phyloP scores from a whole-genome alignment of 2,888 invertebrate genomes.

The Nebria brevicollis region DNA sequence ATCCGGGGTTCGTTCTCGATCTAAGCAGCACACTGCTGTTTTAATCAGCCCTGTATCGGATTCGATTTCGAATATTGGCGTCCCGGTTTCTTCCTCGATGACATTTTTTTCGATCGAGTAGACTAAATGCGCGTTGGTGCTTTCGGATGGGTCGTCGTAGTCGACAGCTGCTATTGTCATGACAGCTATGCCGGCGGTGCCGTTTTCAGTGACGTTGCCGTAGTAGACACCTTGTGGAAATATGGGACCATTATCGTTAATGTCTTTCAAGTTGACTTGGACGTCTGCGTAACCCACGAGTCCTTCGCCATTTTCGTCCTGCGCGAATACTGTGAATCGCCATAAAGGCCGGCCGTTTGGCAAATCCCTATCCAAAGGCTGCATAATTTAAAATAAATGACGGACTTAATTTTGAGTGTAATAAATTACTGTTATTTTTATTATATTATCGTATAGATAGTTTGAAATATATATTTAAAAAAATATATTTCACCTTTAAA shows the following conservation, averaged over 20 bases:
- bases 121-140: constrained; percentile 92
- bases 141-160: constrained; percentile 95
- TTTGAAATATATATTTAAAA: background rate
- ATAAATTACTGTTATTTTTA: background rate
- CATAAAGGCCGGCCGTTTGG: constrained; percentile 96
- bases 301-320: constrained; percentile 95
- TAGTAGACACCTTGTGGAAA: constrained; percentile 95
- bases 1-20: constrained; percentile 95
- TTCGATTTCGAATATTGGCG: constrained; percentile 96
- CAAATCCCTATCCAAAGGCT: constrained; percentile 96
- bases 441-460: background rate
- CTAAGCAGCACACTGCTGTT: constrained; percentile 93
- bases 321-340: constrained; percentile 96
- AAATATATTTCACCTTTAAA: constrained; percentile 74
- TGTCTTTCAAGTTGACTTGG: constrained; percentile 95
- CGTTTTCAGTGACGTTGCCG: constrained; percentile 96
- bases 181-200: constrained; percentile 95
- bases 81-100: constrained; percentile 95
- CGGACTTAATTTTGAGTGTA: background rate
- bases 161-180: constrained; percentile 99
- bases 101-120: constrained; percentile 98
- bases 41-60: constrained; percentile 95
- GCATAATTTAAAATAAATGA: constrained; percentile 50
- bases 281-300: constrained; percentile 97
- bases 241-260: constrained; percentile 96